Evolutionary conservation across 1,140 invertebrate genomes (phyloP).

Genomic region (Lithobius niger): DNA sequence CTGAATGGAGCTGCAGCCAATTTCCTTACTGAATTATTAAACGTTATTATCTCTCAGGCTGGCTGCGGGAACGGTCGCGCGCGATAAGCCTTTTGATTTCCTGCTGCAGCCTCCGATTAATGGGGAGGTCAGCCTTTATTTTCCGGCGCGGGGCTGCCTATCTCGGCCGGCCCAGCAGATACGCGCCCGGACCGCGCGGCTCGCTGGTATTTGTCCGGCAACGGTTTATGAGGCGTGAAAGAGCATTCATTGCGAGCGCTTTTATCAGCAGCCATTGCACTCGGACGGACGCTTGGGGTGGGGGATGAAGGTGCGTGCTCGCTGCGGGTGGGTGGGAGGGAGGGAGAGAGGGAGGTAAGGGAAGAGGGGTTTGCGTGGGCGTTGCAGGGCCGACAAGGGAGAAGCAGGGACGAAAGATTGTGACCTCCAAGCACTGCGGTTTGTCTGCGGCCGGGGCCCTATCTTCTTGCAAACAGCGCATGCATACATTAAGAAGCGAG

Average conservation of each 20-base stretch:
- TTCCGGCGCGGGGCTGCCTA: slow-evolving; percentile 4
- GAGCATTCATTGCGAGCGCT: slow-evolving; percentile 7
- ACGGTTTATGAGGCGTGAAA: slow-evolving; percentile 7
- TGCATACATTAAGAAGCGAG: too few species aligned
- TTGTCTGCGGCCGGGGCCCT: too few species aligned
- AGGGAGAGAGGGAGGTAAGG: too few species aligned
- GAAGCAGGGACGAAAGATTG: too few species aligned
- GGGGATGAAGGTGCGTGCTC: too few species aligned
- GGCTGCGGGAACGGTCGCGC: background rate
- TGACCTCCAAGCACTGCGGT: too few species aligned
- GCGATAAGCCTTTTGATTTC: slow-evolving; percentile 10
- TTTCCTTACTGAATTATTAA: slow-evolving; percentile 11
- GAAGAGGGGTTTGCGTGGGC: too few species aligned
- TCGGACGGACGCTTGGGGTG: too few species aligned
- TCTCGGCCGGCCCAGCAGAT: slow-evolving; percentile 7
- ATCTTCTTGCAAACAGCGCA: background rate
- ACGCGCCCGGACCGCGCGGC: background rate
- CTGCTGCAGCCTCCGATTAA: slow-evolving; percentile 7
- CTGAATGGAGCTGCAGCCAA: slow-evolving; percentile 7
- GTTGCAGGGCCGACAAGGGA: too few species aligned
- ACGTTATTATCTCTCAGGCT: slow-evolving; percentile 5
- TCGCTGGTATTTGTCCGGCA: background rate
- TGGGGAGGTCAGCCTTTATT: slow-evolving; percentile 9
- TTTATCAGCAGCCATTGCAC: slow-evolving; percentile 7
- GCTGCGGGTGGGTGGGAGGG: too few species aligned